phyloP scores from a whole-genome alignment of 2,888 invertebrate species.

The Callyntrura sp. region DNA sequence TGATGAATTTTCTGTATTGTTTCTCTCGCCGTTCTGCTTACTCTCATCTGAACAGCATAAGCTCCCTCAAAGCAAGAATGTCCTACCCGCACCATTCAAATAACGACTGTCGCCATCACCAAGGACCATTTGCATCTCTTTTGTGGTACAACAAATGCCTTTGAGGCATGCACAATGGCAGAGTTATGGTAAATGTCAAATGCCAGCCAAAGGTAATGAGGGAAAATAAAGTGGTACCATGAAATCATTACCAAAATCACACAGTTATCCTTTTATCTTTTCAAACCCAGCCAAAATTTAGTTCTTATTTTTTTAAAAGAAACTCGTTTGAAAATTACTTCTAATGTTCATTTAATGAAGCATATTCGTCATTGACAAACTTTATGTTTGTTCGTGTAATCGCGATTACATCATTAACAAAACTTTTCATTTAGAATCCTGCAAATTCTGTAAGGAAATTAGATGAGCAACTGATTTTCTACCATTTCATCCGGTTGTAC shows the following conservation, averaged over 20 bases:
- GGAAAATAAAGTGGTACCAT: conserved; percentile 52
- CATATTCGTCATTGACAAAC: not conserved
- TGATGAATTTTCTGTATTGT: conserved; percentile 58
- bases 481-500: no score
- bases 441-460: conserved; percentile 2
- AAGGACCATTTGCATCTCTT: not conserved
- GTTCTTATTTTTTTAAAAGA: not conserved
- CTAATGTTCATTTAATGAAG: not conserved
- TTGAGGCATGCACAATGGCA: conserved; percentile 32
- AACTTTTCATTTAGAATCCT: conserved; percentile 55
- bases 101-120: conserved; percentile 9
- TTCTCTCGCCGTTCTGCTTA: not conserved
- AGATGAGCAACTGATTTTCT: conserved; percentile 27
- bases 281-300: conserved; percentile 29
- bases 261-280: conserved; percentile 30
- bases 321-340: no score
- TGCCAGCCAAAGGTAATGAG: not conserved
- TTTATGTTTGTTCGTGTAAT: conserved; percentile 32
- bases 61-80: not conserved
- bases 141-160: conserved; percentile 23
- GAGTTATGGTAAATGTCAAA: no score
- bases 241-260: not conserved
- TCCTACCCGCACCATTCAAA: not conserved
- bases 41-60: conserved; percentile 16
- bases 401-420: conserved; percentile 45